Evolutionary conservation across 2,113 vertebrate species (phyloP).

Genomic region (Tricholaema leucomelas): DNA sequence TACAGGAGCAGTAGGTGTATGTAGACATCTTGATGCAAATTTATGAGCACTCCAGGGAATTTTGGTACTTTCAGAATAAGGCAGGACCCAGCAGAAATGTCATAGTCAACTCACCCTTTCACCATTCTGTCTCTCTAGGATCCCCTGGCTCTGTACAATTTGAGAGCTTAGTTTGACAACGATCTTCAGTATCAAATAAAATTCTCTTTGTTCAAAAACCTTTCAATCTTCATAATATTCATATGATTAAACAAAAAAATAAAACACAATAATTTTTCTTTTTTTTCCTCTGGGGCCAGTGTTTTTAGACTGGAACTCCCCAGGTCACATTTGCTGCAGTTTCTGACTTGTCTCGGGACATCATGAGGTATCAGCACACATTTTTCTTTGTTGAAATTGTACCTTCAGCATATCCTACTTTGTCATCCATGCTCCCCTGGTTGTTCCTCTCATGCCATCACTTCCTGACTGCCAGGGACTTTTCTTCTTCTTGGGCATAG

Average conservation of each 20-base stretch:
- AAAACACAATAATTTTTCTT: not conserved
- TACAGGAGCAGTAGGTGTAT: not conserved
- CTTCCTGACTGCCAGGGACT: not conserved
- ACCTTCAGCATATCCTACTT: not conserved
- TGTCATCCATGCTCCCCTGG: not conserved
- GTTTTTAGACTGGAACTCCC: not conserved
- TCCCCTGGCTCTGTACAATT: not conserved
- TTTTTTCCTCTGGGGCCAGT: not conserved
- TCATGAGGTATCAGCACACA: not conserved
- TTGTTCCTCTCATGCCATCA: not conserved
- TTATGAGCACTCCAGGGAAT: not conserved
- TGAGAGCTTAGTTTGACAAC: not conserved
- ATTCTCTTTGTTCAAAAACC: not conserved
- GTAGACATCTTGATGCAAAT: not conserved
- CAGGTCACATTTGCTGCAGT: not conserved
- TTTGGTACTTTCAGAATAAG: not conserved
- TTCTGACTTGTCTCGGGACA: not conserved
- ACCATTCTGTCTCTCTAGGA: not conserved
- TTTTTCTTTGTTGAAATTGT: not conserved
- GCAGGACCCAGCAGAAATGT: not conserved
- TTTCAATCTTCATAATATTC: not conserved
- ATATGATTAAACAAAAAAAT: not conserved
- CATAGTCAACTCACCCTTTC: not conserved
- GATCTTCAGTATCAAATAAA: not conserved
- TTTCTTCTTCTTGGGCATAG: not conserved